Conservation (phyloP, 2,888 invertebrate genomes). For the Hesperia comma region DNA sequence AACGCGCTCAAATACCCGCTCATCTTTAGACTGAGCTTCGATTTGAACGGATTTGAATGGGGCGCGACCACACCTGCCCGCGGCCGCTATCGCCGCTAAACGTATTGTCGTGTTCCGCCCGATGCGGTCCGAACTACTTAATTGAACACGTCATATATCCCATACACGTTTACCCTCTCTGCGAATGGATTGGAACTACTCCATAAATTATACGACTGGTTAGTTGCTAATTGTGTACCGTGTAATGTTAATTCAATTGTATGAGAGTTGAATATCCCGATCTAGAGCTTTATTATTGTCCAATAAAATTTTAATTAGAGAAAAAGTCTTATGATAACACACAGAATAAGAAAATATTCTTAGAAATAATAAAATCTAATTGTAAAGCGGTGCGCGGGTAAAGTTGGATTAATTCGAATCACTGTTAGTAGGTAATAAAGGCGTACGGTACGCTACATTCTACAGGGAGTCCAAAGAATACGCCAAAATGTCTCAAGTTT, state of each 20-base stretch:
- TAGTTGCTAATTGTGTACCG: slow-evolving; percentile 27
- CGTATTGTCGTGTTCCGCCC: slow-evolving; percentile 79
- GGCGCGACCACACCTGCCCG: slow-evolving; percentile 49
- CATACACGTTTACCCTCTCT: slow-evolving; percentile 76
- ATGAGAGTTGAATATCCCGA: background rate
- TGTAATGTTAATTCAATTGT: slow-evolving; percentile 5
- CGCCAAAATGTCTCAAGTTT: slow-evolving; percentile 83
- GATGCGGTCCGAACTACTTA: slow-evolving; percentile 77
- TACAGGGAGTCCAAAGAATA: slow-evolving; percentile 81
- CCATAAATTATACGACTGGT: slow-evolving; percentile 35
- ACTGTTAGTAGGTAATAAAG: slow-evolving; percentile 77
- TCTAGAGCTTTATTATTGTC: too few species aligned
- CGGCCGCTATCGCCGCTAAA: slow-evolving; percentile 70
- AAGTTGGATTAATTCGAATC: slow-evolving; percentile 76
- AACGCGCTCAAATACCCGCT: slow-evolving; percentile 9
- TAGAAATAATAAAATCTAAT: slow-evolving; percentile 33
- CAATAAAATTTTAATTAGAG: background rate
- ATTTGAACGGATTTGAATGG: slow-evolving; percentile 31
- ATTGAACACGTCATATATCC: slow-evolving; percentile 79
- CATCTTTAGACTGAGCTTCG: slow-evolving; percentile 13
- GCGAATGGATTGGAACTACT: slow-evolving; percentile 31
- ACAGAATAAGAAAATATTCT: slow-evolving; percentile 4
- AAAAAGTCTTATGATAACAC: background rate
- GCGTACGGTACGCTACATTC: slow-evolving; percentile 76
- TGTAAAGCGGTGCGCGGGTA: slow-evolving; percentile 42